Base-by-base conservation (phyloP, 2,113 vertebrate species). In the Saccopteryx bilineata region DNA sequence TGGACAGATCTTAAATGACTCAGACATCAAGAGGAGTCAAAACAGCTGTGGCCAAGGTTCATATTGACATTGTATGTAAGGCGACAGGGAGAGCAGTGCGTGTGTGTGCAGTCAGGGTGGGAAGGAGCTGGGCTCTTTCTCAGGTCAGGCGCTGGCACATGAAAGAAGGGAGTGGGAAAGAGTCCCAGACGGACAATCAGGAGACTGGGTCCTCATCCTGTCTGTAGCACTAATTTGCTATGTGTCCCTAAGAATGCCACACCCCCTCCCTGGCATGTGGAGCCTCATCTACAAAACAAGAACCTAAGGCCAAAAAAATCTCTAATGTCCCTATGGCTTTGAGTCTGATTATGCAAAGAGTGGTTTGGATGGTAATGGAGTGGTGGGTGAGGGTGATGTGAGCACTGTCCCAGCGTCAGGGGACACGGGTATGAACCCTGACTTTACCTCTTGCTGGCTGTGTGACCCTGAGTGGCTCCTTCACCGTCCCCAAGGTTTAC, bases 31-130 rank as follows among this genome's bases (percentile, higher is more conserved):
- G 18, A n/a, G 26, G 1, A 9, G 18, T 87, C 60, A 39, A 2
- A 0, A 0, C 8, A 1, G 14, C 54, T 1, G 33, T 28, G 46
- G 75, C 74, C 13, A 0, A 28, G 24, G 85, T 39, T 63, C 6
- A 18, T 31, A 9, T 4, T 14, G 39, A 39, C 39, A 0, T 13
- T 9, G 33, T 0, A 1, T 0, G 3, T 0, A 0, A 9, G 46
- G 23, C 1, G 13, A 19, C 24, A 5, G 48, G 61, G 17, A 21
- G 24, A 4, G 14, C 17, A 0, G 56, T 4, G 33, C 13, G 5
- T 2, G 31, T 9, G 2, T 0, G 3, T n/a, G 28, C 4, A 11
- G 39, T 28, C 4, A 4, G 5, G 21, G 15, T 12, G 0, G 5
- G 75, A 7, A 24, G 48, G 85, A 52, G 26, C 65, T 3, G 18